Evolutionary conservation across 35 echinoderm and acorn worm species (phyloP), one percentile per base, ranked within the genome.

Genomic region (Ophiothrix spiculata): DNA sequence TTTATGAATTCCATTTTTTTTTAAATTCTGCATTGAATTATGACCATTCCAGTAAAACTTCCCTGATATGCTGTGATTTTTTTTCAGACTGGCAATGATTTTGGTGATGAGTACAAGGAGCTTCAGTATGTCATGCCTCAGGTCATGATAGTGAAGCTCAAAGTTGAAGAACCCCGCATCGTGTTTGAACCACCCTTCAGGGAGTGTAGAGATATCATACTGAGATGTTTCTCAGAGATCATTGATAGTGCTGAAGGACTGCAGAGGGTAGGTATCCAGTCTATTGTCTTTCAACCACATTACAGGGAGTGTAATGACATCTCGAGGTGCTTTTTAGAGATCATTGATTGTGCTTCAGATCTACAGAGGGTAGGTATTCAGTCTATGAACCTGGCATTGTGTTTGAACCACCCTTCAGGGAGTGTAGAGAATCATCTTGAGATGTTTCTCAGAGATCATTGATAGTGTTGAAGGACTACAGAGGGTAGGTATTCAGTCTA

Each of bases 391-490:
- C 95, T 0, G 88, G 93, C 86, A 97, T 97, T 37, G 85, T 88
- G 46, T 97, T 97, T 88, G 95, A 97, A 40, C 95, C 95, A 40
- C 80, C 91, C 25, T 97, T 97, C 37, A 90, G 92, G 83, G 91
- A 97, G 76, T 97, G 95, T 64, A 87, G 95, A 16, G 91, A 97
- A 97, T 97, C 88, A 97, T 97, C 80, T 85, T 97, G 0, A 80
- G 90, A 35, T 97, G 95, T 88, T 97, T 97, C 91, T 97, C 95
- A 1, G 87, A 97, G 82, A 93, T 97, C 85, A 91, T 97, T 33
- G 64, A 73, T n/a, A n/a, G n/a, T n/a, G n/a, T n/a, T n/a, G n/a
- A n/a, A n/a, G n/a, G n/a, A n/a, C n/a, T n/a, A n/a, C n/a, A n/a
- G n/a, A n/a, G n/a, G n/a, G n/a, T n/a, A n/a, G n/a, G n/a, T n/a